Evolutionary conservation across 2,113 vertebrate genomes (phyloP), one percentile per base, ranked within the genome.

Genomic region (Camelus dromedarius): DNA sequence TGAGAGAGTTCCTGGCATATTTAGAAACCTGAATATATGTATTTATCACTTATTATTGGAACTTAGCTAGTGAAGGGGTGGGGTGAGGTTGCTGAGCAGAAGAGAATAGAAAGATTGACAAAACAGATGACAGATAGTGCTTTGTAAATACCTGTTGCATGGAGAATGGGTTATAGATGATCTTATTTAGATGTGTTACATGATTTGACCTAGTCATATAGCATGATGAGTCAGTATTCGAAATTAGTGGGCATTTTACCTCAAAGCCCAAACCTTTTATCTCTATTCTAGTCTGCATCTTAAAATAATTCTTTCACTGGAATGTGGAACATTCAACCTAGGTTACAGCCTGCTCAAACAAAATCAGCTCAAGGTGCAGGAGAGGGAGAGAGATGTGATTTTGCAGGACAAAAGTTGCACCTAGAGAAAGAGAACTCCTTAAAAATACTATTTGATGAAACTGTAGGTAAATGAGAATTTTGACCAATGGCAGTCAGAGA

Each of bases 281-380:
- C 35, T 82, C 19, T 48, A 38, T 54, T 11, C 4, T 88, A 79
- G 22, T 48, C 3, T 79, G 35, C 20, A 56, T 46, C 26, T 91
- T 79, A 24, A 96, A 91, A 87, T 77, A 77, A 38, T 90, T 95
- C 19, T 83, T 90, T 58, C 13, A 14, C 16, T 56, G n/a, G 28
- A 72, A 66, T 46, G 26, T 58, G n/a, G 24, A 82, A 50, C 20
- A 64, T 62, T 3, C 28, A 22, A 14, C 56, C 6, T 58, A 38
- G 35, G 35, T 81, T 48, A 66, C 24, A 56, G 19, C 15, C 13
- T 46, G 28, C 38, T 83, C 35, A 62, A 35, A 30, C n/a, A 20
- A 62, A 60, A 72, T 42, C 2, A 56, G 32, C 28, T 91, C 28
- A 35, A 50, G 58, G 11, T 38, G 3, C 2, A 32, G 52, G 52